Percentiles rank a stretch among this genome's conserved stretches.
Evolutionary conservation across 2,113 vertebrate genomes (phyloP).

Genomic region (Grammomys surdaster): DNA sequence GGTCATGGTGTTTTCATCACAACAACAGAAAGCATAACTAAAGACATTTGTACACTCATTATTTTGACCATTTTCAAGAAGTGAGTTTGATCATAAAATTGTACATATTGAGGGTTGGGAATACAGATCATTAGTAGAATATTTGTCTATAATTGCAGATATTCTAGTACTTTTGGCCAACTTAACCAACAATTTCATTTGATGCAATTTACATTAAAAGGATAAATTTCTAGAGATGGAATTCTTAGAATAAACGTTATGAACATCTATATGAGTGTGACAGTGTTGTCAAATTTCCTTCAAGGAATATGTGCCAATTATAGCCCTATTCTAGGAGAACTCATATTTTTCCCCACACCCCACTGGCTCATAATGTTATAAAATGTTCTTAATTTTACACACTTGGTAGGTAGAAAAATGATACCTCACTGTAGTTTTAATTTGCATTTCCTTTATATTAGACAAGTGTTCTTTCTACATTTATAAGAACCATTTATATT

Average conservation of each 20-base stretch:
- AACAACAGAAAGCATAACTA: not conserved
- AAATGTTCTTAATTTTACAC: not conserved
- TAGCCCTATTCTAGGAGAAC: not conserved
- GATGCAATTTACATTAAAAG: not conserved
- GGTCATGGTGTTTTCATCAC: not conserved
- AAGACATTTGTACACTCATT: not conserved
- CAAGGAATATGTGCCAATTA: not conserved
- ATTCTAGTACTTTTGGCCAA: not conserved
- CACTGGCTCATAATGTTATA: not conserved
- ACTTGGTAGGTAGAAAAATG: not conserved
- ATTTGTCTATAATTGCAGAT: not conserved
- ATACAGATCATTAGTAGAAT: not conserved
- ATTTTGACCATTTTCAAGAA: constrained; percentile 46
- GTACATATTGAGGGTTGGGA: not conserved
- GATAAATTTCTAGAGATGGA: constrained; percentile 7
- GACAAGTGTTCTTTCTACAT: not conserved
- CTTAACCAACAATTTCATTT: not conserved
- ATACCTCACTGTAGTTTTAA: not conserved
- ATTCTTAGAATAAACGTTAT: constrained; percentile 14
- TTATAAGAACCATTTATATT: not conserved
- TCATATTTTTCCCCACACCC: not conserved
- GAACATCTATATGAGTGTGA: not conserved
- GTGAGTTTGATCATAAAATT: not conserved
- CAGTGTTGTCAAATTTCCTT: not conserved
- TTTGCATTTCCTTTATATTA: constrained; percentile 54